Percentiles rank a stretch among this genome's conserved stretches.
These are phyloP conservation scores for Gastrophryne carolinensis DNA, from an alignment of 2,797 vertebrate genomes.

Conservation along the genomic window DNA sequence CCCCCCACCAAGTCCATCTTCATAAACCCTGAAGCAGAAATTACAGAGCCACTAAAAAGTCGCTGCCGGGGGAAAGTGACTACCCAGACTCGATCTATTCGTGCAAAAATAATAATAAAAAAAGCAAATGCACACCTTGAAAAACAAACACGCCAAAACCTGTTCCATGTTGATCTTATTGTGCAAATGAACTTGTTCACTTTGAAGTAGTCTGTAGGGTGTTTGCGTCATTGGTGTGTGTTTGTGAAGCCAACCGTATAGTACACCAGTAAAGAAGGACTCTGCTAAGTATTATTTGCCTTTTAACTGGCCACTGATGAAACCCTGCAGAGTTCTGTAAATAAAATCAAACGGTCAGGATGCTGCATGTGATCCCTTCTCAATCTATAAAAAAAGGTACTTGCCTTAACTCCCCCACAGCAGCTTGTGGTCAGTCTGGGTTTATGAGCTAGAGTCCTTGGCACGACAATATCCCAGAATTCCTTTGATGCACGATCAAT, in stretches of 20 bases:
- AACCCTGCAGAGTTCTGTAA: no score
- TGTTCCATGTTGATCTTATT: constrained; percentile 13
- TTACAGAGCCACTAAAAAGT: background rate
- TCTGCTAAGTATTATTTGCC: no score
- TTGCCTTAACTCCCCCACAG: no score
- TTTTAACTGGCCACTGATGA: no score
- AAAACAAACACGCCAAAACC: constrained; percentile 19
- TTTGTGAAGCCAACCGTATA: background rate
- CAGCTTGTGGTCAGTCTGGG: no score
- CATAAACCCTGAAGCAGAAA: background rate
- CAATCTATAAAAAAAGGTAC: no score
- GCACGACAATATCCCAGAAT: no score
- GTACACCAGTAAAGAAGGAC: no score
- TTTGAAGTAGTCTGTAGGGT: constrained; percentile 5
- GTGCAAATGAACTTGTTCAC: background rate
- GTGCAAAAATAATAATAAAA: constrained; percentile 5
- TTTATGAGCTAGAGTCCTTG: no score
- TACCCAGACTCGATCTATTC: background rate
- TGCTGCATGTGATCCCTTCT: no score
- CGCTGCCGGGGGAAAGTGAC: background rate
- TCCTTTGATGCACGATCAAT: no score
- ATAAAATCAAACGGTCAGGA: no score
- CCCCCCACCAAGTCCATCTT: background rate
- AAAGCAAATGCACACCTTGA: background rate
- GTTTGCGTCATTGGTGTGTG: background rate